Percentiles rank a stretch among this genome's conserved stretches.
Evolutionary conservation across 1,140 invertebrate genomes (phyloP).

Genomic region (Chionoecetes opilio): DNA sequence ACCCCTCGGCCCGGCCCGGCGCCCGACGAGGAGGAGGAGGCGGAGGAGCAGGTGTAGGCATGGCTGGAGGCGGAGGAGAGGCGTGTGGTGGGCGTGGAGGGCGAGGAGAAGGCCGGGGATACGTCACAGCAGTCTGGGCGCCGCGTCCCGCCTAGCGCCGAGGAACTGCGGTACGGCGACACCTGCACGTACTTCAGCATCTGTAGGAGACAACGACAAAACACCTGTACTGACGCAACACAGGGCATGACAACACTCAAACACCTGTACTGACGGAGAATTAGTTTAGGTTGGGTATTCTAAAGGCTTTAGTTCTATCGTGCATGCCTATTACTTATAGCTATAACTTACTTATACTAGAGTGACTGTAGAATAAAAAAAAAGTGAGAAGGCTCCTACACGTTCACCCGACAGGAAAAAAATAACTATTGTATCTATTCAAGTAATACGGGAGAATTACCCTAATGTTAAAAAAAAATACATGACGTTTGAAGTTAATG

Average conservation of each 20-base stretch:
- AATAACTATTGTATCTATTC: no score
- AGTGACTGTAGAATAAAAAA: no score
- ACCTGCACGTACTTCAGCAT: slow-evolving; percentile 76
- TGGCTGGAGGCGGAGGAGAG: slow-evolving; percentile 68
- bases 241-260: background rate
- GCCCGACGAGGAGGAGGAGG: slow-evolving; percentile 44
- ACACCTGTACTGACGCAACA: slow-evolving; percentile 9
- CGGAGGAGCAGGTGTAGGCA: slow-evolving; percentile 46
- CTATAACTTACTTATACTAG: no score
- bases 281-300: background rate
- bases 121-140: slow-evolving; percentile 41
- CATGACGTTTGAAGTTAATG: no score
- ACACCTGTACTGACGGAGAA: background rate
- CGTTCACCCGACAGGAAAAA: no score
- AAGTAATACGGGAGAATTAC: no score
- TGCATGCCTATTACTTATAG: no score
- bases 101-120: slow-evolving; percentile 58
- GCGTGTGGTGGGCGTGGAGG: slow-evolving; percentile 69
- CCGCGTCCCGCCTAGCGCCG: slow-evolving; percentile 52
- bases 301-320: no score
- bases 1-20: slow-evolving; percentile 16
- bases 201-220: background rate
- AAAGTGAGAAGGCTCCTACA: no score
- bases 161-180: slow-evolving; percentile 70
- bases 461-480: no score